These are phyloP conservation scores for Psittacula echo DNA, from an alignment of 2,797 vertebrate genomes.

Conservation along the genomic window DNA sequence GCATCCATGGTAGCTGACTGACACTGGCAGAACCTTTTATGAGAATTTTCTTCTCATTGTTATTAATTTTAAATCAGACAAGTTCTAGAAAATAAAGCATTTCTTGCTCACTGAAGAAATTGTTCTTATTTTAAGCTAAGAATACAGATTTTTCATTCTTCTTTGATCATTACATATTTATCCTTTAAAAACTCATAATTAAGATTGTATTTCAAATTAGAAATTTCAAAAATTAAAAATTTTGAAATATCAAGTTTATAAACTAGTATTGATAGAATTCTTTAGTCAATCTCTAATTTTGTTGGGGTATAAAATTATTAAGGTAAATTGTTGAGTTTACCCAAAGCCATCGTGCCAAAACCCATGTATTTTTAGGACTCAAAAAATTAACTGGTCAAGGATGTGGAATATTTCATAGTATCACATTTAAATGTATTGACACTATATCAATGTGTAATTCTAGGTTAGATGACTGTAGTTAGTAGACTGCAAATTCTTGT, in stretches of 20 bases:
- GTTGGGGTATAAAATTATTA: background rate
- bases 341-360: background rate
- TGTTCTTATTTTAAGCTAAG: background rate
- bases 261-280: background rate
- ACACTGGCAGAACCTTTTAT: background rate
- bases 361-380: background rate
- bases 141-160: background rate
- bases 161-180: background rate
- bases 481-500: background rate
- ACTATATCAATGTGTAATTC: background rate
- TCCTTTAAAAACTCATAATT: background rate
- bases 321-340: background rate
- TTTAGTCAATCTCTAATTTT: background rate
- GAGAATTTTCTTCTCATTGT: background rate
- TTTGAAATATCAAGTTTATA: background rate
- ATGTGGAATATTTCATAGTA: background rate
- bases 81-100: background rate
- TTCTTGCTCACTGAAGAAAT: background rate
- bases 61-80: background rate
- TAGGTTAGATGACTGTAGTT: background rate
- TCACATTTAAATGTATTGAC: background rate
- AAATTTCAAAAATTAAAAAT: fast-evolving
- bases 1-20: background rate
- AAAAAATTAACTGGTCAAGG: background rate
- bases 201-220: background rate